Evolutionary conservation across 2,113 vertebrate genomes (phyloP), one percentile per base, ranked within the genome.

Genomic region (Antidorcas marsupialis): DNA sequence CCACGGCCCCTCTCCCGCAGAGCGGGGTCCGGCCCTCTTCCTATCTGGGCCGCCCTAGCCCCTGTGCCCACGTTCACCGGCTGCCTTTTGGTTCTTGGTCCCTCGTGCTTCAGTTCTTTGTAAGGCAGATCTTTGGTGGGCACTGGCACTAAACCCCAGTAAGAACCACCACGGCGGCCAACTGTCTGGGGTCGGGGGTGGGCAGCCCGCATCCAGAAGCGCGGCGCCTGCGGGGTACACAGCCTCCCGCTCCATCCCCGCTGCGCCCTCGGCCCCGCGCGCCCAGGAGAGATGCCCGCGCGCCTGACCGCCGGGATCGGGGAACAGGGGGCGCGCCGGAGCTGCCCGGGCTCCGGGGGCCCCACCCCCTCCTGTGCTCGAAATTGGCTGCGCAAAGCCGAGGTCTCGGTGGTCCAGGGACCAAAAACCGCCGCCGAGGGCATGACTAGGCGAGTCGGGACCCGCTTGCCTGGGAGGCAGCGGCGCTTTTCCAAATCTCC

Each of bases 341-440:
- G 81, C 81, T 15, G 98, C 98, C 98, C 99, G 99, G 99, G 98
- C 98, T 98, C 98, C 45, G 45, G 45, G 45, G 45, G 45, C 98
- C 99, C 99, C 99, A 99, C 99, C 99, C 99, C 99, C 99, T 99
- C 99, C 99, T 99, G 99, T 99, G 99, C 99, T 99, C 99, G 99
- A 99, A 99, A 99, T 99, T 98, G 99, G 99, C 97, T 98, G 98
- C 98, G 99, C 98, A 98, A 98, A 98, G 98, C 98, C 94, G 96
- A 98, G 98, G 98, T 89, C 98, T 98, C 98, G 97, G 98, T 98
- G 99, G 98, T 98, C 99, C 98, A 96, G 79, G 50, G 52, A 97
- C 98, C 93, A 97, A 98, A 98, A 98, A 98, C 98, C 97, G 98
- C 97, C 94, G 92, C 97, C 95, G 25, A 97, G 97, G 97, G 97